Percentiles rank a stretch among this genome's conserved stretches.
These are phyloP conservation scores for Euura saliciscinereae DNA, from an alignment of 1,140 invertebrate species.

Conservation along the genomic window DNA sequence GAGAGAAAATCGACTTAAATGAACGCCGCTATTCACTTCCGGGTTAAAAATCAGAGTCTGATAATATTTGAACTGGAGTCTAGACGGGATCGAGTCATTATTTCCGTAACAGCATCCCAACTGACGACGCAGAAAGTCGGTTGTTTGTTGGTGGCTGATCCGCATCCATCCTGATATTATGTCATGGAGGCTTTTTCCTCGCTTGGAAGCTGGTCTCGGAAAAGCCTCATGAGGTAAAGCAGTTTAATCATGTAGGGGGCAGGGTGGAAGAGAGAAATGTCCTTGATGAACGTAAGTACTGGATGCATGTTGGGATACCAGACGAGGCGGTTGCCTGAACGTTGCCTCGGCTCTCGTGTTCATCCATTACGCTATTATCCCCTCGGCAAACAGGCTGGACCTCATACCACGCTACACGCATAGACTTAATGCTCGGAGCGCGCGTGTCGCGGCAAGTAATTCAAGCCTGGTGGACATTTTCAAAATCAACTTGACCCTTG, in stretches of 20 bases:
- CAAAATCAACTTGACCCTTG: neutral
- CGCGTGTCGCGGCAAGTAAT: slow-evolving; percentile 34
- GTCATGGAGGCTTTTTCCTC: no score
- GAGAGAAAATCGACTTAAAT: neutral
- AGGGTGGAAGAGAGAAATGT: neutral
- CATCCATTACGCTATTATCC: slow-evolving; percentile 54
- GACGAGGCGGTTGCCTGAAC: no score
- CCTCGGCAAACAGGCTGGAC: slow-evolving; percentile 42
- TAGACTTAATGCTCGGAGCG: slow-evolving; percentile 35
- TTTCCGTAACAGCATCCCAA: no score
- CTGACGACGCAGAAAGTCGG: no score
- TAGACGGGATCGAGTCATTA: no score
- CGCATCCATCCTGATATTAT: no score
- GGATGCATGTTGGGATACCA: no score
- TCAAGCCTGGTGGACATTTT: slow-evolving; percentile 37
- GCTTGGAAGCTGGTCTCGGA: no score
- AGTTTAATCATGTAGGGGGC: neutral
- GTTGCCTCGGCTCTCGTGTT: slow-evolving; percentile 39
- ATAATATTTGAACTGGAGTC: no score
- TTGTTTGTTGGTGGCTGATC: no score
- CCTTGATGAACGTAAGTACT: neutral
- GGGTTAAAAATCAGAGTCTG: neutral
- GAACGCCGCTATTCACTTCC: neutral
- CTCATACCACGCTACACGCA: slow-evolving; percentile 11
- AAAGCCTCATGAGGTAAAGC: neutral